A percentile compares a stretch with the other conserved stretches of the same genome.
These are phyloP conservation scores for Drosophila atripex DNA, from an alignment of 2,888 invertebrate genomes.

Conservation along the genomic window DNA sequence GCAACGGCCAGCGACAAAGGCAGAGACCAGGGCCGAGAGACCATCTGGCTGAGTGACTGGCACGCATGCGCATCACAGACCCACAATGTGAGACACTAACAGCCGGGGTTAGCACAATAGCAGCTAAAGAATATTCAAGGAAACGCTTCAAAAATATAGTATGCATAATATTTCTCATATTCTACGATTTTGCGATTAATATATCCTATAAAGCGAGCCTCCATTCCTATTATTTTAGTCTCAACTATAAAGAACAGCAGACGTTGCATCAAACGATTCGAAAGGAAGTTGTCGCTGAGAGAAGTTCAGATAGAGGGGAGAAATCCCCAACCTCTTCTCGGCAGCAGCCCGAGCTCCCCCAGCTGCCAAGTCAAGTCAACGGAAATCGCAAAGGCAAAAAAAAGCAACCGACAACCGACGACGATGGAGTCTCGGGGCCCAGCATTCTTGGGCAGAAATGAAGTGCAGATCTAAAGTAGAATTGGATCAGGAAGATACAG, in stretches of 20 bases:
- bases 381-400: slow-evolving; percentile 70
- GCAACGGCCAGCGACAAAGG: not conserved
- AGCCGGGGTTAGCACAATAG: not conserved
- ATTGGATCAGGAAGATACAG: slow-evolving; percentile 56
- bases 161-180: not conserved
- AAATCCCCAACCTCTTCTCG: slow-evolving; percentile 12
- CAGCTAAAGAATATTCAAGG: not conserved
- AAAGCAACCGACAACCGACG: slow-evolving; percentile 53
- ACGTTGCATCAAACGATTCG: slow-evolving; percentile 26
- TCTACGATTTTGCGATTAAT: not conserved
- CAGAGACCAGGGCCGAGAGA: slow-evolving; percentile 35
- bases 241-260: not conserved
- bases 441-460: slow-evolving; percentile 66
- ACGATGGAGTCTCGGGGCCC: slow-evolving; percentile 29
- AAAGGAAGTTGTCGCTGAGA: slow-evolving; percentile 69
- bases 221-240: not conserved
- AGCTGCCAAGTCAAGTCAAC: slow-evolving; percentile 55
- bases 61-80: slow-evolving; percentile 69
- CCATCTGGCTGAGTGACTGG: slow-evolving; percentile 59
- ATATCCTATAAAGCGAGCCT: not conserved
- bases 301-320: not conserved
- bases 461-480: slow-evolving; percentile 69
- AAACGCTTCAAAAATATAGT: not conserved
- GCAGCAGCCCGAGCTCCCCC: slow-evolving; percentile 32
- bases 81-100: not conserved